Evolutionary conservation across 2,113 vertebrate genomes (phyloP).

Genomic region (zebrafish (Danio rerio)): DNA sequence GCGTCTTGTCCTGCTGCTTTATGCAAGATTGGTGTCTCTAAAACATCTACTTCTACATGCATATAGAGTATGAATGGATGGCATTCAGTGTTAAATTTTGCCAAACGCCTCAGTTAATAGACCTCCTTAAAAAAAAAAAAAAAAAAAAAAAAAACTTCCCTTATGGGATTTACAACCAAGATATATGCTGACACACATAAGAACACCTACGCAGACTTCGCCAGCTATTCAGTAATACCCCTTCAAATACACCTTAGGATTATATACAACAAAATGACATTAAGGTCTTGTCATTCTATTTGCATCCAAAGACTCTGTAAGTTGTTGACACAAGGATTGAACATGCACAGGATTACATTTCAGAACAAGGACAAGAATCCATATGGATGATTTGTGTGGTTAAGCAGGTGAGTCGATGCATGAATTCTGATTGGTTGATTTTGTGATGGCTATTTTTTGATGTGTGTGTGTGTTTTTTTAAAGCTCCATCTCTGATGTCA

Average conservation of each 20-base stretch:
- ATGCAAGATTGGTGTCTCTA: neutral
- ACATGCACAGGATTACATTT: neutral
- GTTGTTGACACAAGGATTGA: constrained; percentile 1
- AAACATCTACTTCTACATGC: neutral
- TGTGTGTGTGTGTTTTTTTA: constrained; percentile 8
- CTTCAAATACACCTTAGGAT: neutral
- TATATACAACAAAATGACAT: neutral
- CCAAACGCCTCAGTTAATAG: neutral
- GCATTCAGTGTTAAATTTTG: neutral
- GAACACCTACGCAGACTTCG: constrained; percentile 1
- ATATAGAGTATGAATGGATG: neutral
- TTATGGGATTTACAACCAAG: neutral
- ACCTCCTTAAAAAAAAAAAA: neutral
- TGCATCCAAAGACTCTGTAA: neutral
- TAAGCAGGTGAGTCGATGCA: constrained; percentile 20
- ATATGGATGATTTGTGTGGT: constrained; percentile 1
- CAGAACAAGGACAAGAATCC: neutral
- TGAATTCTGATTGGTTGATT: neutral
- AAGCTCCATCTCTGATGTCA: neutral
- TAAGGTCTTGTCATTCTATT: neutral
- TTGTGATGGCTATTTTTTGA: neutral
- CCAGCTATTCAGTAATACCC: constrained; percentile 1
- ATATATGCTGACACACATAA: neutral
- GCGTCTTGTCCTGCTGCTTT: neutral
- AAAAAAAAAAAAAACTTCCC: neutral